Evolutionary conservation across 1,140 invertebrate species (phyloP).

Genomic region (Trachymyrmex cornetzi): DNA sequence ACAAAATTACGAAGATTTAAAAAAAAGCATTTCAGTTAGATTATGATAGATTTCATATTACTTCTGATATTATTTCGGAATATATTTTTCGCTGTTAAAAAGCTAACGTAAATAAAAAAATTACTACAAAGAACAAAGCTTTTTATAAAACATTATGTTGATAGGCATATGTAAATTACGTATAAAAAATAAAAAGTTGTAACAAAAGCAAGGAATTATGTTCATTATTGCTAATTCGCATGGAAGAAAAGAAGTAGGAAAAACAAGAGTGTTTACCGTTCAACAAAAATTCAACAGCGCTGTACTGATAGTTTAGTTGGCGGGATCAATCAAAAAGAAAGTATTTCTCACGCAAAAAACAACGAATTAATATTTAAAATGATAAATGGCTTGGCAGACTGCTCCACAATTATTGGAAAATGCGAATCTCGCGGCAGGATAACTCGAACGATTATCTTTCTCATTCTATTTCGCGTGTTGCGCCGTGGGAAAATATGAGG

Average conservation of each 20-base stretch:
- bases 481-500: conserved; percentile 1
- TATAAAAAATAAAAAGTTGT: not conserved
- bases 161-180: conserved; percentile 46
- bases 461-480: conserved; percentile 12
- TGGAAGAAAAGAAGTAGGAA: conserved; percentile 18
- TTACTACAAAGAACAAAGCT: conserved; percentile 21
- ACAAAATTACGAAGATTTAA: not conserved
- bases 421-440: not conserved
- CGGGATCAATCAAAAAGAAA: conserved; percentile 39
- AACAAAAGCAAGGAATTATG: conserved; percentile 31
- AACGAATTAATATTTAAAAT: conserved; percentile 49
- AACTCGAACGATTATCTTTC: conserved; percentile 22
- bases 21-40: not conserved
- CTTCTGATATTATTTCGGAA: not conserved
- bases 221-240: not conserved
- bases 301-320: not conserved
- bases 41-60: not conserved
- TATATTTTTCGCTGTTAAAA: not conserved
- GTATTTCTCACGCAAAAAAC: not conserved
- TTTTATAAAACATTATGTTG: conserved; percentile 16
- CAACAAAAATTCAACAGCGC: conserved; percentile 29
- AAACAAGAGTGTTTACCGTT: conserved; percentile 40
- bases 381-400: conserved; percentile 22
- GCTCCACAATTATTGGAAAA: conserved; percentile 40
- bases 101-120: not conserved